Evolutionary conservation across 2,797 vertebrate species (phyloP).

Genomic region (Acipenser transmontanus): DNA sequence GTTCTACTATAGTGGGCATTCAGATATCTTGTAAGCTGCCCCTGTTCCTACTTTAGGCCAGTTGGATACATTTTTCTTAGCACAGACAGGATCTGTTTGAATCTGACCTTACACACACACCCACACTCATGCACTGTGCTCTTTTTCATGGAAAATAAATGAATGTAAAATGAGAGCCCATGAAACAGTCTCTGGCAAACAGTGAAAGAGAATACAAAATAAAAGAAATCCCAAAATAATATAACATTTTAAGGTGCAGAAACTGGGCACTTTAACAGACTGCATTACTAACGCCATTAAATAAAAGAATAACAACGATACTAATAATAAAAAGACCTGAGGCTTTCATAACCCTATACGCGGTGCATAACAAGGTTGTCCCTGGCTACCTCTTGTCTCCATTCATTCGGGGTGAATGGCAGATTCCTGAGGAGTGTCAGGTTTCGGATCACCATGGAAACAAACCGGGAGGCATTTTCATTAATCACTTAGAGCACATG

Average conservation of each 20-base stretch:
- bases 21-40: too few relatives aligned
- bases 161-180: not conserved
- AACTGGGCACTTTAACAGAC: too few relatives aligned
- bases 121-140: not conserved
- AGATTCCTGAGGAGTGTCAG: slow-evolving; percentile 92
- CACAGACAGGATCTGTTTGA: too few relatives aligned
- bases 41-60: too few relatives aligned
- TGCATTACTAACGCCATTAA: too few relatives aligned
- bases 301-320: too few relatives aligned
- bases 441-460: slow-evolving; percentile 97
- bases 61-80: too few relatives aligned
- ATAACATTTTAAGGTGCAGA: not conserved
- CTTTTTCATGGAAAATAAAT: slow-evolving; percentile 2
- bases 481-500: slow-evolving; percentile 99
- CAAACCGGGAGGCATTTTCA: slow-evolving; percentile 97
- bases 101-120: not conserved
- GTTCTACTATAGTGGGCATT: too few relatives aligned
- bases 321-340: too few relatives aligned
- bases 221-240: not conserved
- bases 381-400: slow-evolving; percentile 39
- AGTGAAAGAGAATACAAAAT: not conserved
- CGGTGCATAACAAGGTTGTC: slow-evolving; percentile 30
- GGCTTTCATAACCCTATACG: too few relatives aligned
- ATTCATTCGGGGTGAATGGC: slow-evolving; percentile 70
- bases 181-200: not conserved